Base-by-base conservation (phyloP, 2,113 vertebrate genomes). In the Peromyscus polionotus region DNA sequence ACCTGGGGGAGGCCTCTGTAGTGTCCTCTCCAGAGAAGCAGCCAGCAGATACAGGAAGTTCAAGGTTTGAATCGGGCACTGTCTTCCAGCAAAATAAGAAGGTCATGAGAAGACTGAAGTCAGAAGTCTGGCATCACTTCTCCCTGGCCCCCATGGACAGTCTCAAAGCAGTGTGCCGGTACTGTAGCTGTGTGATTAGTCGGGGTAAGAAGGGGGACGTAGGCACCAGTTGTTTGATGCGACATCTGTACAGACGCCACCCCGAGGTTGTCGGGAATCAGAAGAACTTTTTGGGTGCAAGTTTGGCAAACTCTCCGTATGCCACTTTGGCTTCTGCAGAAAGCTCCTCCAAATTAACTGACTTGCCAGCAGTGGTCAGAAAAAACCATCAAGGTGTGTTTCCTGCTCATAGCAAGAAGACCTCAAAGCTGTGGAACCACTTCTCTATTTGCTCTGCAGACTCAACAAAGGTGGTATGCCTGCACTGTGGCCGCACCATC, bases 341-440 rank as follows among this genome's bases (percentile, higher is more conserved):
- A 51, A 97, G 98, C 68, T 99, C 99, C 88, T 98, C 98, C 89
- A 99, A 98, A 97, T 89, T 98, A 94, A 98, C 98, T 39, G 98
- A 99, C 67, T 98, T 98, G 93, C 96, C 97, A 0, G 93, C 98
- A 3, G 63, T 96, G 94, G 96, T 96, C 93, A 98, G 99, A 83
- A 98, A 97, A 19, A 99, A 98, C 97, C 99, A 98, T 98, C 98
- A 98, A 70, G 99, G 98, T 75, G 96, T 98, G 57, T 97, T 99
- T 97, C 99, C 99, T 3, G 98, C 98, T 95, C 99, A 98, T 96
- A 99, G 99, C 97, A 99, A 99, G 98, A 99, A 99, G 99, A 99
- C 99, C 92, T 99, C 99, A 98, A 99, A 99, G 99, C 99, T 99
- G 98, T 99, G 99, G 99, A 99, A 99, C 98, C 99, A 99, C 94